Base-by-base conservation (phyloP, 1,140 invertebrate species). In the Drosophila obscura region DNA sequence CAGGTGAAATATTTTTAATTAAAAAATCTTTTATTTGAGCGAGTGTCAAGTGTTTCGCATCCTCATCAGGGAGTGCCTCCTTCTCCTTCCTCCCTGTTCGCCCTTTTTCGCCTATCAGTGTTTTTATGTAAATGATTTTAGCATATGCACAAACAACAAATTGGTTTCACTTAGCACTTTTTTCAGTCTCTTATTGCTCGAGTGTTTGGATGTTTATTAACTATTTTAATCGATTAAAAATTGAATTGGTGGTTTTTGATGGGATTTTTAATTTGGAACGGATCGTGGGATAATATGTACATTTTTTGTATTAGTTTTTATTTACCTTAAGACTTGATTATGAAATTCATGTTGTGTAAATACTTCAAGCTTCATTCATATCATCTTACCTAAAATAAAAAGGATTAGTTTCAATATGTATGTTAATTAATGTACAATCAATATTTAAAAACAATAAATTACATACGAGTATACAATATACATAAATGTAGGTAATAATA, bases 1-100 rank as follows among this genome's bases (percentile, higher is more conserved):
- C 83, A 87, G 83, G 83, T 88, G 75, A 87, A 87, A 87, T 87
- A 88, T 87, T 87, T 87, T 87, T 87, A 87, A 87, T 87, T 87
- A 88, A 87, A 85, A 80, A 83, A 83, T 88, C 76, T 88, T 87
- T 82, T 87, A 88, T 87, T 87, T 88, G 83, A 88, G 83, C 79
- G 75, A 71, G 52, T 83, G 75, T 80, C 84, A 79, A 64, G 77
- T 41, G 48, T 48, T 57, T 49, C 39, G 35, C 53, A 16, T 55
- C 55, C 44, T 19, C 19, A 19, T 19, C 19, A 19, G 19, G 19
- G 19, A 1, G 1, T 19, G 19, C 19, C 31, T 65, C 61, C 57
- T 65, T 52, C 71, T 41, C 45, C 68, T 19, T 35, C 24, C 16
- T 6, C 62, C 48, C 61, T 11, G 24, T 39, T 7, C 9, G 2